phyloP scores from a whole-genome alignment of 2,888 invertebrate genomes.

The Hirtodrosophila alboralis region DNA sequence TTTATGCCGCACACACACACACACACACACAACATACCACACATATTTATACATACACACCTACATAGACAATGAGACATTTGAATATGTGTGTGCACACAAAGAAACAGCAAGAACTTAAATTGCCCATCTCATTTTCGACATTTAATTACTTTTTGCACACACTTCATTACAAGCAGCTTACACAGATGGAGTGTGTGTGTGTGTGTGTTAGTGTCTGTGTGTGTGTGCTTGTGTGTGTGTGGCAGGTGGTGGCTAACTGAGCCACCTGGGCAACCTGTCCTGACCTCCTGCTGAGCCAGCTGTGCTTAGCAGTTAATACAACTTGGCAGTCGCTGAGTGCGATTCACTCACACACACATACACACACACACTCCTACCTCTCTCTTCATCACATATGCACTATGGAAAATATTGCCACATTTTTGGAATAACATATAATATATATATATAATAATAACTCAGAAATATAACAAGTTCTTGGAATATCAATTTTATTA shows the following conservation, averaged over 20 bases:
- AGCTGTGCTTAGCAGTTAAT: slow-evolving; percentile 62
- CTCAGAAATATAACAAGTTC: too few species aligned
- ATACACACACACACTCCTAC: neutral
- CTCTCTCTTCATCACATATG: too few species aligned
- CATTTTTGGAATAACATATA: too few species aligned
- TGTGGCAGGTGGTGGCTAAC: neutral
- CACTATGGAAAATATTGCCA: too few species aligned
- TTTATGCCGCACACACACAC: slow-evolving; percentile 42
- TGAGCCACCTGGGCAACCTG: slow-evolving; percentile 42
- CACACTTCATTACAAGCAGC: slow-evolving; percentile 71
- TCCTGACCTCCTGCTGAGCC: slow-evolving; percentile 38
- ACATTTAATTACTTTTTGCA: slow-evolving; percentile 77
- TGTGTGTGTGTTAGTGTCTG: too few species aligned
- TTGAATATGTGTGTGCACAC: slow-evolving; percentile 15
- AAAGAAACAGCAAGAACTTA: slow-evolving; percentile 43
- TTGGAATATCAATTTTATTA: too few species aligned
- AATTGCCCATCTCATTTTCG: slow-evolving; percentile 72
- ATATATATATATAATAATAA: too few species aligned
- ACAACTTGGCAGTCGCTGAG: slow-evolving; percentile 45
- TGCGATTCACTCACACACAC: slow-evolving; percentile 25
- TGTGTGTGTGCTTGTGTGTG: too few species aligned
- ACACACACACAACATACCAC: slow-evolving; percentile 25
- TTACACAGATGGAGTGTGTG: too few species aligned
- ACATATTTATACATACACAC: slow-evolving; percentile 1
- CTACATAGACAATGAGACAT: slow-evolving; percentile 13